Conservation (phyloP, 2,888 invertebrate genomes). For the Athrips mouffetella region DNA sequence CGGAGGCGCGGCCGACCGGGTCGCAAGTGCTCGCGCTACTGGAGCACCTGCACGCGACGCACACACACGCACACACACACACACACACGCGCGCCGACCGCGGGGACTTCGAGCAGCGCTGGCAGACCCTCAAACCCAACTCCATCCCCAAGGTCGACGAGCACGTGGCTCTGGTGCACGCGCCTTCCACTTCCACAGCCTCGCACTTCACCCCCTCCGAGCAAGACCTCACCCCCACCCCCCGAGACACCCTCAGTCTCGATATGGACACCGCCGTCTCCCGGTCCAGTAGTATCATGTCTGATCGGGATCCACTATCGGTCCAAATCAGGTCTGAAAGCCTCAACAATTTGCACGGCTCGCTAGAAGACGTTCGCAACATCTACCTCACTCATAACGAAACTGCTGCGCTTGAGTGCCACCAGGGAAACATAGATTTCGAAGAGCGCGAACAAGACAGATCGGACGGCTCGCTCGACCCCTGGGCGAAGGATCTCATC, state of each 20-base stretch:
- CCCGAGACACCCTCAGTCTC: conserved; percentile 52
- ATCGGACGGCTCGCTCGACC: conserved; percentile 73
- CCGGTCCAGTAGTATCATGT: conserved; percentile 64
- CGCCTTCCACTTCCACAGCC: conserved; percentile 54
- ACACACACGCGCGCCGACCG: conserved; percentile 48
- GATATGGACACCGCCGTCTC: conserved; percentile 62
- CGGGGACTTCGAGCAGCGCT: conserved; percentile 83
- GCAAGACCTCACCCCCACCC: conserved; percentile 44
- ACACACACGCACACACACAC: conserved; percentile 47
- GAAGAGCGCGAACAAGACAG: conserved; percentile 59
- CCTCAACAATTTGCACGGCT: conserved; percentile 83
- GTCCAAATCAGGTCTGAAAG: conserved; percentile 73
- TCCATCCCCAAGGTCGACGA: conserved; percentile 78
- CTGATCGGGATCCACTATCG: conserved; percentile 61
- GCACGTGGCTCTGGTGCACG: conserved; percentile 66
- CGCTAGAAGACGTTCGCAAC: conserved; percentile 79
- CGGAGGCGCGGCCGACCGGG: conserved; percentile 49
- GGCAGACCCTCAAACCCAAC: conserved; percentile 85
- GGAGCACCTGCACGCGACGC: conserved; percentile 50
- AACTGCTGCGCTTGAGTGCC: conserved; percentile 58
- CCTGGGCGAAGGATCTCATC: conserved; percentile 80
- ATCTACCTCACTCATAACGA: conserved; percentile 70
- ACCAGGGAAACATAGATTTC: conserved; percentile 57
- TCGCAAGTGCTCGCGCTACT: conserved; percentile 65
- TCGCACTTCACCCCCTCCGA: conserved; percentile 56